Evolutionary conservation across 2,113 vertebrate genomes (phyloP), one percentile per base, ranked within the genome.

Genomic region (Lethenteron reissneri): DNA sequence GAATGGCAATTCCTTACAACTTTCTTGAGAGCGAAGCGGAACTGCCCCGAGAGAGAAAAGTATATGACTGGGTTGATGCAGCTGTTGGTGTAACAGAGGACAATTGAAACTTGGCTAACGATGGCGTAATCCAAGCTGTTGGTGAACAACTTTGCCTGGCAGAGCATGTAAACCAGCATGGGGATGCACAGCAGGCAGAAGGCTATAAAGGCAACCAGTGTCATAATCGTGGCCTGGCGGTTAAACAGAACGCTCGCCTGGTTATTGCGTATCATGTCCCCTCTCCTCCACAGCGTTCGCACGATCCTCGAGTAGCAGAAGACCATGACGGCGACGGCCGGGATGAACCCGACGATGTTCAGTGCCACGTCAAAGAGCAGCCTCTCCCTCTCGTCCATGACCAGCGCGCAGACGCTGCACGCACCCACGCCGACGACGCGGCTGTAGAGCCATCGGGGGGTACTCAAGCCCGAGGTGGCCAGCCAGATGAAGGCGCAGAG

Each of bases 1-100:
- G 41, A 41, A 41, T 41, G 41, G 41, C 41, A 41, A 41, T 41
- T 41, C 41, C 41, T 41, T 41, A 76, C 73, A 41, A 76, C 19
- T 1, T 41, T 70, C 69, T 64, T 21, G 69, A 76, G 73, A 14
- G 72, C 69, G 2, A 10, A 68, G 21, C 1, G 57, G 69, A 75
- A 75, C 57, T 75, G 71, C n/a, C n/a, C 7, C 2, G 73, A 78
- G 60, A 77, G 74, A 57, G 15, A 76, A 70, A 77, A 77, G 72
- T 75, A 75, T 69, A 76, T 73, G 56, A 75, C 1, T 2, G 74
- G 76, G 70, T 75, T 75, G 56, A 77, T 13, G 0, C 75, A 71
- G 10, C 76, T 70, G 2, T 19, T 77, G 70, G 76, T 75, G 12
- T 72, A 75, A 56, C 73, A 74, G n/a, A 77, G 71, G 56, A 76